Evolutionary conservation across 2,888 invertebrate genomes (phyloP).

Genomic region (Gymnoscelis rufifasciata): DNA sequence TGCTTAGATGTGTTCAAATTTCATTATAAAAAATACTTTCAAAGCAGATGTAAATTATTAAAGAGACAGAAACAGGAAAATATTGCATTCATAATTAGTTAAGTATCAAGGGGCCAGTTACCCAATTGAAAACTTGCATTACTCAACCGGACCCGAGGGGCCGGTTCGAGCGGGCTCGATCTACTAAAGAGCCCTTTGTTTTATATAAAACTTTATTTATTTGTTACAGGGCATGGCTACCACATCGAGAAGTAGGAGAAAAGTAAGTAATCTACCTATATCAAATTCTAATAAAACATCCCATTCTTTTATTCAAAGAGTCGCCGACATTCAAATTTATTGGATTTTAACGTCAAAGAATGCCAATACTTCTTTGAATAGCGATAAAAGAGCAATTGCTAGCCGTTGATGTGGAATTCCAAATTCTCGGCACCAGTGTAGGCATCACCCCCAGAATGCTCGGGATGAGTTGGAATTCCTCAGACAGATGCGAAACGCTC

Average conservation of each 20-base stretch:
- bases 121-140: no score
- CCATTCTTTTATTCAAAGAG: conserved; percentile 6
- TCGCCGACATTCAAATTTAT: conserved; percentile 12
- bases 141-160: no score
- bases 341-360: conserved; percentile 17
- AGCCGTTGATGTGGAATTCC: conserved; percentile 24
- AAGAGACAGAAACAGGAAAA: no score
- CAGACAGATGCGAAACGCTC: conserved; percentile 28
- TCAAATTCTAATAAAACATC: no score
- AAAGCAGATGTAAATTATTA: no score
- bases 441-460: conserved; percentile 36
- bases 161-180: no score
- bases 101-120: no score
- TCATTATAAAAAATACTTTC: no score
- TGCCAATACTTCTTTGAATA: conserved; percentile 21
- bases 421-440: conserved; percentile 16
- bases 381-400: conserved; percentile 24
- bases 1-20: no score
- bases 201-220: conserved; percentile 27
- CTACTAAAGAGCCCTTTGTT: no score
- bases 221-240: conserved; percentile 64
- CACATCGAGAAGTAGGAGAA: conserved; percentile 59
- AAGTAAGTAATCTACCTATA: no score
- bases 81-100: no score
- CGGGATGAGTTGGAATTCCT: conserved; percentile 41